Percentiles rank a stretch among this genome's conserved stretches.
Evolutionary conservation across 2,113 vertebrate genomes (phyloP).

Genomic region (Indri indri): DNA sequence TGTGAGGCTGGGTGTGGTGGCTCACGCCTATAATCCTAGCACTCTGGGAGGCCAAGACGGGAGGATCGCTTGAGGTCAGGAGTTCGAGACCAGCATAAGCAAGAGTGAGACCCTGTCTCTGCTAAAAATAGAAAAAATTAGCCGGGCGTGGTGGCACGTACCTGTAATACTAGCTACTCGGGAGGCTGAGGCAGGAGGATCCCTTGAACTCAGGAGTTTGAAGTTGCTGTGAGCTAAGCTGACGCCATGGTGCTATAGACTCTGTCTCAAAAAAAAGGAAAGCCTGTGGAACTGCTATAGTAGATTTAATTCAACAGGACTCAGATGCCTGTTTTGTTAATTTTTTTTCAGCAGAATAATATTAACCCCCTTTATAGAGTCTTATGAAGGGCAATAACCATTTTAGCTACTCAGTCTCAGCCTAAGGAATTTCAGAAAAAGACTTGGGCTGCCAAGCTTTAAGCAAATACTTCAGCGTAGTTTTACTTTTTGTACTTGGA

Average conservation of each 20-base stretch:
- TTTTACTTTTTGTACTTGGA: slow-evolving; percentile 30
- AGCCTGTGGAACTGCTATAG: background rate
- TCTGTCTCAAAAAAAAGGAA: background rate
- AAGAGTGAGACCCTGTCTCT: too few species aligned
- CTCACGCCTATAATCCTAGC: too few species aligned
- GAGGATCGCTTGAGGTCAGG: too few species aligned
- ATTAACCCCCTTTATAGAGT: background rate
- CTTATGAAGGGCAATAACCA: background rate
- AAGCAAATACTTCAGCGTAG: background rate
- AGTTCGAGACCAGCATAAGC: too few species aligned
- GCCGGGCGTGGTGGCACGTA: too few species aligned
- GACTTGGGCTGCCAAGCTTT: background rate
- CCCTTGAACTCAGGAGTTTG: too few species aligned
- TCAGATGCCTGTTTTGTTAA: background rate
- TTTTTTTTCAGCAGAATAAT: background rate
- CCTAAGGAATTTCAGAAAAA: slow-evolving; percentile 36
- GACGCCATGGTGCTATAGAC: too few species aligned
- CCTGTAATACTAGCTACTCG: too few species aligned
- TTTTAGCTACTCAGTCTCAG: background rate
- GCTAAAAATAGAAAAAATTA: too few species aligned
- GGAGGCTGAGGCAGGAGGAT: too few species aligned
- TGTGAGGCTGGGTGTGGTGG: background rate
- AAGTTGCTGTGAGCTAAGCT: too few species aligned
- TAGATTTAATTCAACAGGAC: background rate
- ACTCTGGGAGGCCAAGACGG: too few species aligned